Evolutionary conservation across 1,140 invertebrate genomes (phyloP).

Genomic region (Lepidotrigona ventralis): DNA sequence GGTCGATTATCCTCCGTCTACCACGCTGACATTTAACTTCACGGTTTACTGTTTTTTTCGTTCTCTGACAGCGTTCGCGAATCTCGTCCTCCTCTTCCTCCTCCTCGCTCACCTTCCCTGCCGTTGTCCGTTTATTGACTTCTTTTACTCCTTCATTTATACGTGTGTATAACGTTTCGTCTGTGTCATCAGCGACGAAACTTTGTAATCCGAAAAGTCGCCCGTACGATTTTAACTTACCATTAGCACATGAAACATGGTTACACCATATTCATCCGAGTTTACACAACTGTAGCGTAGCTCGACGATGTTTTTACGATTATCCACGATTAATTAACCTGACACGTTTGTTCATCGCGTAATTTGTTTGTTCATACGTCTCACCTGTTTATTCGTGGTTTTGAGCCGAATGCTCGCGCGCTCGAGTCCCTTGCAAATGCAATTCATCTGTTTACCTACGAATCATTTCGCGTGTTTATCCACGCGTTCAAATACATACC

Average conservation of each 20-base stretch:
- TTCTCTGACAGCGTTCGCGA: not conserved
- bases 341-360: not conserved
- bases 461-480: too few species aligned
- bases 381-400: not conserved
- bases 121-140: not conserved
- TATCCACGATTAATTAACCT: too few species aligned
- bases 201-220: not conserved
- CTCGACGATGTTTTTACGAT: too few species aligned
- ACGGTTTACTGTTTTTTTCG: not conserved
- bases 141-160: not conserved
- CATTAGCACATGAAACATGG: not conserved
- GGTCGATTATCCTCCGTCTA: conserved; percentile 17
- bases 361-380: not conserved
- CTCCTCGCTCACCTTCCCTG: not conserved
- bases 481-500: too few species aligned
- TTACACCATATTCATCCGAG: too few species aligned
- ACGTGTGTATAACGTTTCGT: not conserved
- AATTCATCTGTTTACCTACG: too few species aligned
- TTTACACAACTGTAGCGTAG: too few species aligned
- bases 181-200: not conserved
- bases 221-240: too few species aligned
- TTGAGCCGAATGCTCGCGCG: too few species aligned
- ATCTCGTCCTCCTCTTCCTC: not conserved
- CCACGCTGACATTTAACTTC: not conserved
- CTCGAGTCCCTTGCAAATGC: too few species aligned